Percentiles rank a stretch among this genome's conserved stretches.
Conservation (phyloP, 1,140 invertebrate genomes). For the Agrilus planipennis region DNA sequence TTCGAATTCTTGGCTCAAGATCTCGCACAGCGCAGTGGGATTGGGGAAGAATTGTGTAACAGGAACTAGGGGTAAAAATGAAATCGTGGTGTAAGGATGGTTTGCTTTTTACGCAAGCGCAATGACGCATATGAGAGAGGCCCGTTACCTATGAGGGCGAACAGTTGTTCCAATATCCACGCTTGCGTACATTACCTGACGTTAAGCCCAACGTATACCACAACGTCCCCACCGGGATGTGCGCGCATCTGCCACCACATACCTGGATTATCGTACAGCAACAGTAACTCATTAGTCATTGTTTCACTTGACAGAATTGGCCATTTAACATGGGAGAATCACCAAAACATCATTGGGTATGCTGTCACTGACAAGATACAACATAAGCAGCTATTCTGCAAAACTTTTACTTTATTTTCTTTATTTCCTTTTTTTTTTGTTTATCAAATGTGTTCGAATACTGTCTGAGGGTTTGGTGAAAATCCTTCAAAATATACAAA, state of each 20-base stretch:
- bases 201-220: constrained; percentile 25
- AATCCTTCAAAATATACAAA: too few species aligned
- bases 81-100: too few species aligned
- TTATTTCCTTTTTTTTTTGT: too few species aligned
- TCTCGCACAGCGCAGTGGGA: too few species aligned
- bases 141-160: constrained; percentile 31
- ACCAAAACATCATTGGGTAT: constrained; percentile 17
- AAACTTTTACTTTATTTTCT: not conserved
- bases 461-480: too few species aligned
- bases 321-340: too few species aligned
- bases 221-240: constrained; percentile 16
- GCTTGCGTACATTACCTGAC: constrained; percentile 31
- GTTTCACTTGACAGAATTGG: constrained; percentile 17
- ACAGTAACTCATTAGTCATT: constrained; percentile 30
- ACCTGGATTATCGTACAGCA: constrained; percentile 32
- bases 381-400: not conserved
- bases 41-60: too few species aligned
- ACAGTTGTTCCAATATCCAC: constrained; percentile 17
- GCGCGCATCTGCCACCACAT: constrained; percentile 24
- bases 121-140: constrained; percentile 22
- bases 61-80: too few species aligned
- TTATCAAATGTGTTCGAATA: too few species aligned
- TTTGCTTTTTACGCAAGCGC: not conserved
- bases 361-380: too few species aligned
- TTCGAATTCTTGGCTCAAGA: too few species aligned